phyloP scores from a whole-genome alignment of 2,888 invertebrate genomes.

The Argyra leucocephala region DNA sequence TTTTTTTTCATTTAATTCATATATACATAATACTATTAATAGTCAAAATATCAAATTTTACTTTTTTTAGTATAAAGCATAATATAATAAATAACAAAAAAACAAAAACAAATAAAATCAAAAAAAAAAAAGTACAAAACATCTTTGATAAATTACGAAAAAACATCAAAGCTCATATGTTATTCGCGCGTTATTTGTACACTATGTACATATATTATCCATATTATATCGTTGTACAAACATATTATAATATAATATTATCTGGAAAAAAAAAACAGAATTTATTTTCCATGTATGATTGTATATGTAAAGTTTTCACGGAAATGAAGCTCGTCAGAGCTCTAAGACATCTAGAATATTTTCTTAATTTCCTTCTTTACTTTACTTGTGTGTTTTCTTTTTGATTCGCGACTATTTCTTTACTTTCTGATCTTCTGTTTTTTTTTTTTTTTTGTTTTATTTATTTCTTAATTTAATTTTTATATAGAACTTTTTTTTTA shows the following conservation, averaged over 20 bases:
- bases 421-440: not conserved
- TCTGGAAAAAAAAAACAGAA: too few species aligned
- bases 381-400: not conserved
- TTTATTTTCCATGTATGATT: too few species aligned
- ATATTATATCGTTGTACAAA: too few species aligned
- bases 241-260: too few species aligned
- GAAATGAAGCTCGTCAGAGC: not conserved
- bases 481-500: not conserved
- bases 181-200: not conserved
- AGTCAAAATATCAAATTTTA: not conserved
- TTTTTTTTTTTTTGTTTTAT: not conserved
- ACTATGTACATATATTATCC: too few species aligned
- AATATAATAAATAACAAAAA: not conserved
- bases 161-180: constrained; percentile 1
- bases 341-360: not conserved
- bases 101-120: not conserved
- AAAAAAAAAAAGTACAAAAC: not conserved
- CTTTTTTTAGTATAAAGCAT: not conserved
- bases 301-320: not conserved
- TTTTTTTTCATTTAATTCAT: not conserved
- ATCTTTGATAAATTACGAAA: not conserved
- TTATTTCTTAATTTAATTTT: not conserved
- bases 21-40: not conserved
- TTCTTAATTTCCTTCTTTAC: not conserved
- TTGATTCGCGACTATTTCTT: not conserved